Percentiles rank a stretch among this genome's conserved stretches.
Evolutionary conservation across 2,113 vertebrate genomes (phyloP).

Genomic region (Regulus satrapa): DNA sequence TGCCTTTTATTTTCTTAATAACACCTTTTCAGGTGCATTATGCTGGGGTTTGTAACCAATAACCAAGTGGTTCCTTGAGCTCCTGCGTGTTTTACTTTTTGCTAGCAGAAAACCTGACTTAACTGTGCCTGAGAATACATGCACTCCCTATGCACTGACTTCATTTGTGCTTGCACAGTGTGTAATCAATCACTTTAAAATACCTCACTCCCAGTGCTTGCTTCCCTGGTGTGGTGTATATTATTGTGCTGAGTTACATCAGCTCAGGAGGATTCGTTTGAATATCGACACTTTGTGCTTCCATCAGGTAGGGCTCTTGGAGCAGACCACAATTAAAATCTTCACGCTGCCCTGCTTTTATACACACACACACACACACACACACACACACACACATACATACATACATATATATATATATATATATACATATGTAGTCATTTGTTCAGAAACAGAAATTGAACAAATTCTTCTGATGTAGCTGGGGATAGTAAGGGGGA

Average conservation of each 20-base stretch:
- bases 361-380: no score
- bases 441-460: neutral
- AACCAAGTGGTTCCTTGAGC: neutral
- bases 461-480: neutral
- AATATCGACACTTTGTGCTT: neutral
- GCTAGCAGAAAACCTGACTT: neutral
- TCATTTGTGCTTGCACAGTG: neutral
- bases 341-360: accelerated
- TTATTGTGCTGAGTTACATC: neutral
- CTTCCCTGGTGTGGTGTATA: neutral
- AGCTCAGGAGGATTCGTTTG: neutral
- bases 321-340: neutral
- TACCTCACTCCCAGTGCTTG: neutral
- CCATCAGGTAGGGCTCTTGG: neutral
- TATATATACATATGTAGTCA: neutral
- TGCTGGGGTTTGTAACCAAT: neutral
- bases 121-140: neutral
- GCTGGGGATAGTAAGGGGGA: neutral
- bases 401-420: no score
- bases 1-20: neutral
- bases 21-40: neutral
- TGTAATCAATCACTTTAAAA: constrained; percentile 35
- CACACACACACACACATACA: no score
- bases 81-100: neutral
- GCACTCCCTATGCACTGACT: neutral